Evolutionary conservation across 2,888 invertebrate species (phyloP), one percentile per base, ranked within the genome.

Genomic region (Coelinius sp.): DNA sequence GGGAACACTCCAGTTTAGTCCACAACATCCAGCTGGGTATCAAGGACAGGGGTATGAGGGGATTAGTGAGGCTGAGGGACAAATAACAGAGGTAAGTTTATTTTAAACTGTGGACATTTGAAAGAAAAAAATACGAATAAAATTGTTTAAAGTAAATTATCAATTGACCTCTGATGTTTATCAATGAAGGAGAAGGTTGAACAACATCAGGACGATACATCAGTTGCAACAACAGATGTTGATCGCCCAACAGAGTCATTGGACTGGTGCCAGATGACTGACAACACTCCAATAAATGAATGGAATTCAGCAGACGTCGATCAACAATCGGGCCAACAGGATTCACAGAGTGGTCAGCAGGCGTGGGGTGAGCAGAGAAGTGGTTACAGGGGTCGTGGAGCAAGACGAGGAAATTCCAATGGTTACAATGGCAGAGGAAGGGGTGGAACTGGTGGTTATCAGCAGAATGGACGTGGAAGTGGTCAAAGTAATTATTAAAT

Each of bases 391-490:
- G 88, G 90, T 71, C 89, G 89, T 53, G 89, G 90, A 17, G 86
- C 87, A 69, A 89, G 90, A 65, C 88, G 90, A 6, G 89, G 90
- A 71, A 89, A 88, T 77, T 83, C 88, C 72, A 90, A 90, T 80
- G 89, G 88, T 75, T 91, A 90, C 84, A 90, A 90, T 82, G 86
- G 90, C 73, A 90, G 91, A 83, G 90, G 90, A 74, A 85, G 90
- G 80, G 90, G 89, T 1, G 89, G 88, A 82, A 80, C 87, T 79
- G 69, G 85, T 74, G 82, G 84, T 52, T 86, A 86, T 84, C 83
- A 88, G 86, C 84, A 87, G 76, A 88, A 88, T 77, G 87, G 86
- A 44, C 89, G 80, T 27, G 79, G 84, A 10, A 84, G 76, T 64
- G 82, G 85, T 71, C 83, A 84, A 80, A 84, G 85, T 84, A 78